A percentile compares a stretch with the other conserved stretches of the same genome.
phyloP scores from a whole-genome alignment of 2,888 invertebrate species.

The Papilio demoleus region DNA sequence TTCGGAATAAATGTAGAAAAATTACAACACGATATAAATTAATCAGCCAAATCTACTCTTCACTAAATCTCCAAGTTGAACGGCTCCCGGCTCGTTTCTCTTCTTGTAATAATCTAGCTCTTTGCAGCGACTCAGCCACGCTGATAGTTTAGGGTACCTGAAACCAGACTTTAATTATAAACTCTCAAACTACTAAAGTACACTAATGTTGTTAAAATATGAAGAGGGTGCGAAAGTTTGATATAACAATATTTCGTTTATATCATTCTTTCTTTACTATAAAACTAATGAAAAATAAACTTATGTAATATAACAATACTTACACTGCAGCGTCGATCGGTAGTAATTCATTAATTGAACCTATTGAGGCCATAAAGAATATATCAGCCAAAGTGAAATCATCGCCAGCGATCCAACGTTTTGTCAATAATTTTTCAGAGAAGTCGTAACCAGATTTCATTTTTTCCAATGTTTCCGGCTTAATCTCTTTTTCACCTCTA shows the following conservation, averaged over 20 bases:
- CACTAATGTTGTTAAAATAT: no score
- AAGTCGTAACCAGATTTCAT: conserved; percentile 40
- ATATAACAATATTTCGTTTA: no score
- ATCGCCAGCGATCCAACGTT: conserved; percentile 82
- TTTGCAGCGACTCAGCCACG: conserved; percentile 53
- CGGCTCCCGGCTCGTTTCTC: conserved; percentile 50
- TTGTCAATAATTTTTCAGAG: conserved; percentile 59
- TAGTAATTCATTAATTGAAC: conserved; percentile 64
- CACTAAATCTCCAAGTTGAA: neutral
- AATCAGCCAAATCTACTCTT: neutral
- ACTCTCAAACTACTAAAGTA: neutral
- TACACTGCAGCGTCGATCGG: conserved; percentile 60
- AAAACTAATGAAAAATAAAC: no score
- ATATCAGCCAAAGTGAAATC: conserved; percentile 85
- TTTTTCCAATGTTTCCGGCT: conserved; percentile 14
- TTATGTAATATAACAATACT: conserved; percentile 48
- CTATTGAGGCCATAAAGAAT: conserved; percentile 79
- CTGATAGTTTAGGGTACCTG: conserved; percentile 55
- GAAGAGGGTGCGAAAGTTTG: no score
- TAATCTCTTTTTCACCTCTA: conserved; percentile 49
- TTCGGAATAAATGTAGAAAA: no score
- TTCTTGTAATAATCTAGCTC: conserved; percentile 53
- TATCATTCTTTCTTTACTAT: no score
- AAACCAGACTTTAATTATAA: conserved; percentile 12
- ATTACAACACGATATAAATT: no score